Base-by-base conservation (phyloP, 2,113 vertebrate species). In the human (Homo sapiens) region DNA sequence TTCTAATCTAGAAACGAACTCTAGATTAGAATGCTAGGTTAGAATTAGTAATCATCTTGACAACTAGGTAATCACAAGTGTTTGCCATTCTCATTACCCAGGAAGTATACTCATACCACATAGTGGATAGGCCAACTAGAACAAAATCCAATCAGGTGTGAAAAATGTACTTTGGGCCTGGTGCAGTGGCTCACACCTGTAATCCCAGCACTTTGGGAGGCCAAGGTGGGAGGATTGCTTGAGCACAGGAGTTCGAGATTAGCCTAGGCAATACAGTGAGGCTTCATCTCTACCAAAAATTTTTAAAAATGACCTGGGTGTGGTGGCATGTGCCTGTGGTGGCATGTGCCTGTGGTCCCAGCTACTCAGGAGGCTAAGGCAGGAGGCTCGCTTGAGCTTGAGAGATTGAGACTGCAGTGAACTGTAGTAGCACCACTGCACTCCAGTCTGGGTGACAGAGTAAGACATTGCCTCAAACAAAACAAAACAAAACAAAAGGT, bases 401-500 rank as follows among this genome's bases (percentile, higher is more conserved):
- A 35, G 66, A 35, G 14, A 35, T 68, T 35, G 14, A 68, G 66
- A 30, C 32, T 68, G 66, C 66, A 18, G 66, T 68, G 6, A 64
- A 18, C 66, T 32, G 8, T 17, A 30, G 32, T 68, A 14, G 66
- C 32, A 35, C 66, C 66, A 68, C 66, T n/a, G 16, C 66, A 35
- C 66, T 35, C 32, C 66, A 68, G 66, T 35, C 66, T 68, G 7
- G 32, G 32, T 35, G 66, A 68, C 32, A 68, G 32, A 68, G 27
- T 68, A 35, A 16, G 14, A 68, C 16, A 32, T 8, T 35, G 32
- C 13, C 66, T 68, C 66, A 68, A 68, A 68, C 14, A 68, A 68
- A 68, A 66, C 11, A 43, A 43, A 43, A 57, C 17, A 66, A 16
- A 32, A 68, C 97, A 98, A 98, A 98, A 97, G 89, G 97, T 83